phyloP scores from a whole-genome alignment of 2,888 invertebrate genomes.

The Drosophila percnosoma region DNA sequence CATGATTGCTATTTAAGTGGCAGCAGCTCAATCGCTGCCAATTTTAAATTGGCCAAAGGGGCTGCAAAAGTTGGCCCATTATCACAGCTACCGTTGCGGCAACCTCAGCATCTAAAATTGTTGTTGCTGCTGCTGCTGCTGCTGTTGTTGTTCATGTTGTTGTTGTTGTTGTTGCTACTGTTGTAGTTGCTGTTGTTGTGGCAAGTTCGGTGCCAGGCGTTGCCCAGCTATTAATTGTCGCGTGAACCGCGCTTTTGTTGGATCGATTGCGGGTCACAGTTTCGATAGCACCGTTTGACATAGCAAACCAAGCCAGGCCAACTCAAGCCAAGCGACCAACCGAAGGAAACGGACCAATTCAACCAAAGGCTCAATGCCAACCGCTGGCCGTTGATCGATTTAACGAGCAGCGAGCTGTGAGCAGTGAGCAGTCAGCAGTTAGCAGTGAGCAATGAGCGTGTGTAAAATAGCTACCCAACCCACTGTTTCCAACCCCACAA shows the following conservation, averaged over 20 bases:
- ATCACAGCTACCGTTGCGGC: constrained; percentile 72
- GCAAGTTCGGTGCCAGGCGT: constrained; percentile 58
- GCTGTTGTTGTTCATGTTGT: background rate
- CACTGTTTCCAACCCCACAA: background rate
- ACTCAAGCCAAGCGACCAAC: constrained; percentile 17
- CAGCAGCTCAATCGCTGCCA: constrained; percentile 57
- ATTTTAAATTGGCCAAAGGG: constrained; percentile 58
- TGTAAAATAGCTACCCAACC: background rate
- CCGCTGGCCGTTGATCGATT: constrained; percentile 75
- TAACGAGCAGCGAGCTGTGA: constrained; percentile 53
- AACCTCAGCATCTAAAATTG: constrained; percentile 4
- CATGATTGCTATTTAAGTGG: constrained; percentile 63
- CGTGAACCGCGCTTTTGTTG: constrained; percentile 73
- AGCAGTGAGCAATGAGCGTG: background rate
- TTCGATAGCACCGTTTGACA: constrained; percentile 57
- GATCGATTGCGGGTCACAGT: constrained; percentile 78
- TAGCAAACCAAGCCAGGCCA: constrained; percentile 44
- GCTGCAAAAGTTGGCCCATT: constrained; percentile 62
- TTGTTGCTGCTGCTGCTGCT: background rate
- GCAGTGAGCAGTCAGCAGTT: background rate
- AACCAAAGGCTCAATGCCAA: constrained; percentile 68
- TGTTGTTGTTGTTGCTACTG: background rate
- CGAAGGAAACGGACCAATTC: constrained; percentile 30
- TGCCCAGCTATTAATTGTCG: constrained; percentile 77
- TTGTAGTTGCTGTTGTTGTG: constrained; percentile 4